These are phyloP conservation scores for Gasteruption jaculator DNA, from an alignment of 2,888 invertebrate genomes.

Conservation along the genomic window DNA sequence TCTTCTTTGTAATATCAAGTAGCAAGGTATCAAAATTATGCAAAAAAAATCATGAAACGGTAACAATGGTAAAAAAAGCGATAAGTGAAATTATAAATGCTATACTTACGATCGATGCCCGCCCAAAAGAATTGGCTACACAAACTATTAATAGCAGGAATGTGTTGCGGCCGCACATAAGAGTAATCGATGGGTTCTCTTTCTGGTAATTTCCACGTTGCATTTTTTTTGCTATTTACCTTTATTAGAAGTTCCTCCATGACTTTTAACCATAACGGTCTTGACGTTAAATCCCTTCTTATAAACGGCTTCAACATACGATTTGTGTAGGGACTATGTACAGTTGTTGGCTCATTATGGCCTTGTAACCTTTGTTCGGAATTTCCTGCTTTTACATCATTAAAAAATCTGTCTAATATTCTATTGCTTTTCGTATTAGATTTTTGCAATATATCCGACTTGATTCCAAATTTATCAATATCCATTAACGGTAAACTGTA, in stretches of 20 bases:
- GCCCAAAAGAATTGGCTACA: conserved; percentile 88
- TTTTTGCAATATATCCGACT: conserved; percentile 18
- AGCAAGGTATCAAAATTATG: no score
- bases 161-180: conserved; percentile 83
- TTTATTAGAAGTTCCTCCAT: conserved; percentile 61
- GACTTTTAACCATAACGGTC: conserved; percentile 69
- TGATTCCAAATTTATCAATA: conserved; percentile 50
- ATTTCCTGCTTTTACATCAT: conserved; percentile 28
- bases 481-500: conserved; percentile 57
- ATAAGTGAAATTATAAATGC: no score
- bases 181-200: conserved; percentile 74
- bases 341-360: conserved; percentile 54
- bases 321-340: conserved; percentile 68
- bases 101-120: conserved; percentile 77
- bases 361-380: conserved; percentile 55
- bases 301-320: conserved; percentile 80
- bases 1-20: no score
- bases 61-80: conserved; percentile 9
- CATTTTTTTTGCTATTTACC: conserved; percentile 53
- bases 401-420: conserved; percentile 42
- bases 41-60: conserved; percentile 3
- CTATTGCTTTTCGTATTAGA: conserved; percentile 28
- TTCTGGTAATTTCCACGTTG: conserved; percentile 49
- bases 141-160: conserved; percentile 80
- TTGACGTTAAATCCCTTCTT: conserved; percentile 63